Evolutionary conservation across 2,113 vertebrate genomes (phyloP).

Genomic region (Equus quagga): DNA sequence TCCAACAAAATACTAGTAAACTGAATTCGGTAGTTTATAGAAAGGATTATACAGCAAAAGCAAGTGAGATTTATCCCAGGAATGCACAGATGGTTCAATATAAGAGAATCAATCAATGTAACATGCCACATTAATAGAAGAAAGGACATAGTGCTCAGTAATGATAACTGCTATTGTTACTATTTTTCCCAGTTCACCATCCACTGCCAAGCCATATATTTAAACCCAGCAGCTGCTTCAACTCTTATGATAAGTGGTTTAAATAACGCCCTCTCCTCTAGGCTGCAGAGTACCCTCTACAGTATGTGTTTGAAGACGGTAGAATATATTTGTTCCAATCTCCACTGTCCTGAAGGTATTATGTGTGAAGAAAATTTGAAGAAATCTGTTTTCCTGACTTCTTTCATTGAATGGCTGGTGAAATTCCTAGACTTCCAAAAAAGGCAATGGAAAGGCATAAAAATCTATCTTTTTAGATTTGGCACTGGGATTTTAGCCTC

Average conservation of each 20-base stretch:
- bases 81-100: not conserved
- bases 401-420: not conserved
- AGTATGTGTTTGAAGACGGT: not conserved
- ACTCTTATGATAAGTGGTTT: not conserved
- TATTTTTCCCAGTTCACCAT: not conserved
- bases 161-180: not conserved
- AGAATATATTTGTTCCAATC: not conserved
- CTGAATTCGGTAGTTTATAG: not conserved
- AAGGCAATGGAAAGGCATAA: not conserved
- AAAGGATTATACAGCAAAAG: not conserved
- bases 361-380: not conserved
- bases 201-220: not conserved
- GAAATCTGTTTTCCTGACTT: not conserved
- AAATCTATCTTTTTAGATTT: not conserved
- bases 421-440: not conserved
- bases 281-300: not conserved
- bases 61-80: not conserved
- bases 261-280: not conserved
- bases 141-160: not conserved
- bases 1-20: not conserved
- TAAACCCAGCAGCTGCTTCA: not conserved
- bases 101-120: not conserved
- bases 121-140: not conserved
- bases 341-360: not conserved
- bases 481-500: not conserved